Base-by-base conservation (phyloP, 1,140 invertebrate genomes). In the Telenomus remus region DNA sequence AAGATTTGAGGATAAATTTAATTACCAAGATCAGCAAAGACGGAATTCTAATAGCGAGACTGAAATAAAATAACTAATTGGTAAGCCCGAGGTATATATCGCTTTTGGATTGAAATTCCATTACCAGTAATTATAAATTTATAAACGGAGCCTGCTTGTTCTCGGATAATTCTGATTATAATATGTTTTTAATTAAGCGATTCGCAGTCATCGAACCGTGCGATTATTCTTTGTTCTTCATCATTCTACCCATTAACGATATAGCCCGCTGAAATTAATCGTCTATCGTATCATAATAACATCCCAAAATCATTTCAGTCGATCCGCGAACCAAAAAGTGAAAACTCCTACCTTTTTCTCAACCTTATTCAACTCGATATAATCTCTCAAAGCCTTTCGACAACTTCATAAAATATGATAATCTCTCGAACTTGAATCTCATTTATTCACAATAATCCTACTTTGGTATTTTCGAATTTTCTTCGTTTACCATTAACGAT, bases 121-220 rank as follows among this genome's bases (percentile, higher is more conserved):
- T 53, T 46, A 44, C n/a, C 37, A 37, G 1, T 16, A 60, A 60
- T 60, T 33, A 60, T 60, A 60, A 42, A 49, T 43, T 27, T 35
- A 33, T 11, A 49, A 27, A 60, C 37, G n/a, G 27, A 49, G 35
- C 11, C 42, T n/a, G 44, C 11, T 27, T 43, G 11, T 53, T 46
- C 49, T 15, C 13, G 39, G 43, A 46, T 53, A 35, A 53, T 51
- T 44, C 19, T 53, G 51, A 63, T 53, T 51, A 51, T 51, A 63
- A 63, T 46, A 43, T 35, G 37, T 44, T 53, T 63, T 37, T 46
- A 39, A 53, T 46, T 33, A 53, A 48, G 14, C 34, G 5, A 16
- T 51, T 43, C 11, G 11, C 13, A 19, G 15, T 35, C 33, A 34
- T 12, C 14, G 16, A 39, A 13, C 8, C 34, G 14, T 39, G 14